Conservation (phyloP, 2,888 invertebrate species). For the Drosophila austrosaltans region DNA sequence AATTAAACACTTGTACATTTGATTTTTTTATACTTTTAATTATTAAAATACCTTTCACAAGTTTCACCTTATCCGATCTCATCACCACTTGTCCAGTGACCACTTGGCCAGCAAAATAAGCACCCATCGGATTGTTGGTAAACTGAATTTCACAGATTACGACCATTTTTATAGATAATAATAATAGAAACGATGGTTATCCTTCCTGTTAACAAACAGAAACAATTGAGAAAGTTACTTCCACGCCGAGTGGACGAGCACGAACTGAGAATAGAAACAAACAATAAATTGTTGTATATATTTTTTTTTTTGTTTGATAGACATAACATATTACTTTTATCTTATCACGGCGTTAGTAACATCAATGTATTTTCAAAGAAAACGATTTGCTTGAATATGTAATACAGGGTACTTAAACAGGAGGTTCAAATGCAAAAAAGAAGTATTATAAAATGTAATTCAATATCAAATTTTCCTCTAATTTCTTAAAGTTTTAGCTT, state of each 20-base stretch:
- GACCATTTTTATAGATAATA: conserved; percentile 46
- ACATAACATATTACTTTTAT: conserved; percentile 41
- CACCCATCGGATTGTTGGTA: conserved; percentile 74
- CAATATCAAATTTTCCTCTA: no score
- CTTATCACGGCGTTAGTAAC: conserved; percentile 52
- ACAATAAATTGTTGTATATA: conserved; percentile 14
- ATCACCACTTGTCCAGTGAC: conserved; percentile 68
- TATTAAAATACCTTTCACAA: conserved; percentile 56
- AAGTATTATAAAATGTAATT: no score
- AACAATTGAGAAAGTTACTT: conserved; percentile 9
- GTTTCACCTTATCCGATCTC: conserved; percentile 62
- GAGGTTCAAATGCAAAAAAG: background rate
- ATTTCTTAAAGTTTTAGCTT: no score
- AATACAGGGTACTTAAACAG: background rate
- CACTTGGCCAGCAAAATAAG: conserved; percentile 80
- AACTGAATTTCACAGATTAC: conserved; percentile 78
- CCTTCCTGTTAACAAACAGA: background rate
- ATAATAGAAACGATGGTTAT: background rate
- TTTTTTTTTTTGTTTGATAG: conserved; percentile 4
- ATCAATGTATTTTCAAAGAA: conserved; percentile 45
- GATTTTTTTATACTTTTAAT: background rate
- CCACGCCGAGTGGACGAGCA: conserved; percentile 25
- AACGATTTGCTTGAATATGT: conserved; percentile 16
- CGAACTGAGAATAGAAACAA: conserved; percentile 38
- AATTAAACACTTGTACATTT: background rate